Evolutionary conservation across 1,140 invertebrate species (phyloP).

Genomic region (Acyrthosiphon pisum): DNA sequence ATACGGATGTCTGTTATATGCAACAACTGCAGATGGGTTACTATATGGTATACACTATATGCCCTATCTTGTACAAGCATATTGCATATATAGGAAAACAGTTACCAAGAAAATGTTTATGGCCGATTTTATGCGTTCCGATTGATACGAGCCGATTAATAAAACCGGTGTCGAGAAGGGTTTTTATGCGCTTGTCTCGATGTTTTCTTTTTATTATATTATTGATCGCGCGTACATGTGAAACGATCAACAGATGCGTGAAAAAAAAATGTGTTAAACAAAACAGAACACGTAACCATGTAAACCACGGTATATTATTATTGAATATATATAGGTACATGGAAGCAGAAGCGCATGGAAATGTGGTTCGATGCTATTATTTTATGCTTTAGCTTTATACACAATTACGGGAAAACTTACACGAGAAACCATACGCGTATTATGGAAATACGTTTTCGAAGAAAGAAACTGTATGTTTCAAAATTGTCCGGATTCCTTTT

Average conservation of each 20-base stretch:
- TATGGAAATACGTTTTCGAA: background rate
- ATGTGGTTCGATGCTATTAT: background rate
- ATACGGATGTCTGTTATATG: background rate
- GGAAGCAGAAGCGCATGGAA: background rate
- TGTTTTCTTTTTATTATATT: conserved; percentile 41
- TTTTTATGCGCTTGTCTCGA: conserved; percentile 22
- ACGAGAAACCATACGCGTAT: background rate
- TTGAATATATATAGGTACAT: background rate
- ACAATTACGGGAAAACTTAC: background rate
- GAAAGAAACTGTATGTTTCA: background rate
- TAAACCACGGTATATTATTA: background rate
- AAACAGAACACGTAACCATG: conserved; percentile 46
- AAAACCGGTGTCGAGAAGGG: conserved; percentile 33
- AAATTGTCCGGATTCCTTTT: background rate
- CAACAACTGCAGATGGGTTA: conserved; percentile 22
- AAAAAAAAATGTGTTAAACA: conserved; percentile 38
- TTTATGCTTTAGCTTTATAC: background rate
- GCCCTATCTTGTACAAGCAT: background rate
- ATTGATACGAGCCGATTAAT: conserved; percentile 56
- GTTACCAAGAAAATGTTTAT: conserved; percentile 51
- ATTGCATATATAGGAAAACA: conserved; percentile 3
- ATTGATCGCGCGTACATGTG: conserved; percentile 40
- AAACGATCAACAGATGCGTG: conserved; percentile 45
- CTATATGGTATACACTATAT: background rate
- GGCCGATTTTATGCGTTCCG: conserved; percentile 49